Conservation (phyloP, 1,140 invertebrate genomes). For the Luehdorfia chinensis region DNA sequence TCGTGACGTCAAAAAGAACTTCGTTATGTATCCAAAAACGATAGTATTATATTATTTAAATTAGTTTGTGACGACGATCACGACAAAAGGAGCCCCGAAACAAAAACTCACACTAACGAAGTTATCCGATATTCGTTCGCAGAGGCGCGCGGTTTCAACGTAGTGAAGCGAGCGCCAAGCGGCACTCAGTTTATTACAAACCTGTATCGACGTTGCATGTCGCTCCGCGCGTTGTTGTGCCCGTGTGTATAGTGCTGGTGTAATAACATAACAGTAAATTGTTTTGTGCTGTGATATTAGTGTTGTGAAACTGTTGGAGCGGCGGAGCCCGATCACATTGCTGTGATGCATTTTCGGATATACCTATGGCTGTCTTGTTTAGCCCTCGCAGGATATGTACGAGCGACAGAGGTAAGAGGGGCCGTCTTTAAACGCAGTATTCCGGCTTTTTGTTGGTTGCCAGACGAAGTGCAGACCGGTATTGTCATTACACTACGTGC, state of each 20-base stretch:
- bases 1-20: too few species aligned
- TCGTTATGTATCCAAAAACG: too few species aligned
- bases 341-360: conserved; percentile 77
- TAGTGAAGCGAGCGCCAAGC: conserved; percentile 63
- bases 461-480: conserved; percentile 36
- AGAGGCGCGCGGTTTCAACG: conserved; percentile 45
- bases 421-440: conserved; percentile 67
- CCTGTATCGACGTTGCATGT: conserved; percentile 54
- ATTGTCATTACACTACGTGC: conserved; percentile 34
- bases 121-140: conserved; percentile 44
- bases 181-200: conserved; percentile 68
- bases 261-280: conserved; percentile 69
- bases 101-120: conserved; percentile 52
- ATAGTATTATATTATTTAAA: too few species aligned
- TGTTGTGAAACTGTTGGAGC: conserved; percentile 60
- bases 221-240: conserved; percentile 50
- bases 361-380: conserved; percentile 77
- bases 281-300: conserved; percentile 67
- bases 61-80: too few species aligned
- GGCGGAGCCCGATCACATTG: conserved; percentile 47
- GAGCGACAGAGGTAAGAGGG: conserved; percentile 76
- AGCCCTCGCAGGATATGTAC: conserved; percentile 76
- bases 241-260: conserved; percentile 69
- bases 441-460: conserved; percentile 61
- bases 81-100: too few species aligned